Conservation (phyloP, 1,140 invertebrate species). For the Drosophila ogumai region DNA sequence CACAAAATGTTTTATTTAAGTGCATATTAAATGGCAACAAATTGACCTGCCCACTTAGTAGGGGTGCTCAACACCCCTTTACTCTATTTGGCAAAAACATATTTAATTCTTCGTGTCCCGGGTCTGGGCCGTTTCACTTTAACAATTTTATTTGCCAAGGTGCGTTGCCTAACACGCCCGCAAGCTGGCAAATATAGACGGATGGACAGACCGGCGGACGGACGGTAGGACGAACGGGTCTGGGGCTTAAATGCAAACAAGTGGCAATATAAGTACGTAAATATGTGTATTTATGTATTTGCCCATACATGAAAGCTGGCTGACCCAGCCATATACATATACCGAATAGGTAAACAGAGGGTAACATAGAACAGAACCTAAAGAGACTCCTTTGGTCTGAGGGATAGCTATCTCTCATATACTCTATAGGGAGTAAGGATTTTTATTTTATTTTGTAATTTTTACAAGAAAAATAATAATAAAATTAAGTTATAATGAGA, state of each 20-base stretch:
- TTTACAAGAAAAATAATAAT: no score
- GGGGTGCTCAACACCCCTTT: constrained; percentile 32
- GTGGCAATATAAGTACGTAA: constrained; percentile 37
- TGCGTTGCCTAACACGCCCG: constrained; percentile 37
- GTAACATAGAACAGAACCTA: constrained; percentile 6
- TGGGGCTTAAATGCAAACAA: constrained; percentile 39
- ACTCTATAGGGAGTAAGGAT: neutral
- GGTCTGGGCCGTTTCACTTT: constrained; percentile 28
- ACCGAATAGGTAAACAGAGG: constrained; percentile 30
- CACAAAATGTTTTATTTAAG: constrained; percentile 72
- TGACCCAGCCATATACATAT: constrained; percentile 34
- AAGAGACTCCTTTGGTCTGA: neutral
- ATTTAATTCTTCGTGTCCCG: constrained; percentile 58
- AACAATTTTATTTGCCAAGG: constrained; percentile 76
- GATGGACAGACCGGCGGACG: neutral
- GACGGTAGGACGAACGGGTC: neutral
- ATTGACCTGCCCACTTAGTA: constrained; percentile 42
- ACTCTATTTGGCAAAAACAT: constrained; percentile 54
- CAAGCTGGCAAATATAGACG: constrained; percentile 35
- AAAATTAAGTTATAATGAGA: no score
- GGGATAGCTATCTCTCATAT: neutral
- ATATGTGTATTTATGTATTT: constrained; percentile 67
- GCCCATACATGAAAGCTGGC: constrained; percentile 56
- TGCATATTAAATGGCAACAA: constrained; percentile 72
- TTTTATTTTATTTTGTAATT: no score